A percentile compares a stretch with the other conserved stretches of the same genome.
phyloP scores from a whole-genome alignment of 1,140 invertebrate genomes.

The Drosophila subpulchrella region DNA sequence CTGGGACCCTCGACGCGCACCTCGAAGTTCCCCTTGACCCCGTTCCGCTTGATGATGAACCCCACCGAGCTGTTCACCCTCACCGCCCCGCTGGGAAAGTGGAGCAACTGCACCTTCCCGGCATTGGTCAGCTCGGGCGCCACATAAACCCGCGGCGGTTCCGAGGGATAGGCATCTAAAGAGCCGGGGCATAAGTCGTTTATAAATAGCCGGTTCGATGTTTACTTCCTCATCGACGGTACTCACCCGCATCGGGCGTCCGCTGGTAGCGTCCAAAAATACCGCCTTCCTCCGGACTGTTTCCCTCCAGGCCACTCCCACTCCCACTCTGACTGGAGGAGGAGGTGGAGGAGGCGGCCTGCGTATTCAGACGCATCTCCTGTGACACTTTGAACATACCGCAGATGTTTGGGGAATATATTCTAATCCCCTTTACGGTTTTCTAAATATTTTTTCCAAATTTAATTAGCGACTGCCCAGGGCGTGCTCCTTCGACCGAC shows the following conservation, averaged over 20 bases:
- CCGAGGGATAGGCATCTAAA: constrained; percentile 76
- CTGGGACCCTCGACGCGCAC: constrained; percentile 73
- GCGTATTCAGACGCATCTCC: constrained; percentile 78
- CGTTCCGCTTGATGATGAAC: constrained; percentile 76
- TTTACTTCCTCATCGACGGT: constrained; percentile 51
- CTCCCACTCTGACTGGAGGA: constrained; percentile 20
- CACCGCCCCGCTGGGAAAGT: constrained; percentile 77
- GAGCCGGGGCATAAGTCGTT: not conserved
- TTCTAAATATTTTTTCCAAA: constrained; percentile 44
- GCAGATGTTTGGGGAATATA: constrained; percentile 12
- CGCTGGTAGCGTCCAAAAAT: constrained; percentile 83
- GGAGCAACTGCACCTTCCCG: constrained; percentile 72
- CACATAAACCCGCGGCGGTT: constrained; percentile 67
- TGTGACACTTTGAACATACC: constrained; percentile 82
- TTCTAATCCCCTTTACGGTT: constrained; percentile 25
- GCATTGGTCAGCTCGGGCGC: constrained; percentile 79
- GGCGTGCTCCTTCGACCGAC: constrained; percentile 54
- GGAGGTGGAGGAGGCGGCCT: constrained; percentile 15
- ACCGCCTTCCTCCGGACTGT: constrained; percentile 62
- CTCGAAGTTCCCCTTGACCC: constrained; percentile 81
- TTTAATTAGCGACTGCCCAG: constrained; percentile 34
- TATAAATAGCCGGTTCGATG: constrained; percentile 64
- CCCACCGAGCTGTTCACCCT: constrained; percentile 56
- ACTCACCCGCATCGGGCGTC: constrained; percentile 82
- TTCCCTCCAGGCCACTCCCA: constrained; percentile 35